These are phyloP conservation scores for Ornithoptera alexandrae DNA, from an alignment of 2,888 invertebrate species.

Conservation along the genomic window DNA sequence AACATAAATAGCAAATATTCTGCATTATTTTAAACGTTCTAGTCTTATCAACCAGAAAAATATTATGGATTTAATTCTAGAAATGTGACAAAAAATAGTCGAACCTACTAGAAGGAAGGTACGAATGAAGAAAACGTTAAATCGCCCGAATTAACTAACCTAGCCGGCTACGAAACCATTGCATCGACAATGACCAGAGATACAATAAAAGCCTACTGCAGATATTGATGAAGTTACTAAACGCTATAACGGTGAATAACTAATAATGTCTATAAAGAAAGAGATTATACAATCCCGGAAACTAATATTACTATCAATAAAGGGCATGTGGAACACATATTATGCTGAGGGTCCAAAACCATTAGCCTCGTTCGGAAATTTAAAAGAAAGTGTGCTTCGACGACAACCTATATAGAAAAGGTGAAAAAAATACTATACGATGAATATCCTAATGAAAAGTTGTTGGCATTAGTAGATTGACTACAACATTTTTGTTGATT, in stretches of 20 bases:
- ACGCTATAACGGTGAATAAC: constrained; percentile 50
- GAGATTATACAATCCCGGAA: constrained; percentile 54
- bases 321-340: constrained; percentile 48
- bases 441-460: constrained; percentile 49
- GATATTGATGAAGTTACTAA: constrained; percentile 51
- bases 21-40: no score
- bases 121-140: constrained; percentile 20
- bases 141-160: no score
- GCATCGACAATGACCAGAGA: constrained; percentile 57
- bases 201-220: constrained; percentile 53
- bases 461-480: constrained; percentile 54
- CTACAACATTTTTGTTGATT: constrained; percentile 47
- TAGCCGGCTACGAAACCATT: constrained; percentile 68
- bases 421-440: constrained; percentile 45
- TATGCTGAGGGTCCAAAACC: constrained; percentile 51
- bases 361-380: constrained; percentile 47
- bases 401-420: constrained; percentile 36
- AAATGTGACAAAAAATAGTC: constrained; percentile 44
- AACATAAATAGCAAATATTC: no score
- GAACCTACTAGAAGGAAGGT: constrained; percentile 32
- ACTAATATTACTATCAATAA: constrained; percentile 53
- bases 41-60: constrained; percentile 42
- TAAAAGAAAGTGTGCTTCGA: constrained; percentile 42
- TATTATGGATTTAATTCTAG: constrained; percentile 54
- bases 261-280: constrained; percentile 55